These are phyloP conservation scores for Hyposoter didymator DNA, from an alignment of 2,888 invertebrate genomes.

Conservation along the genomic window DNA sequence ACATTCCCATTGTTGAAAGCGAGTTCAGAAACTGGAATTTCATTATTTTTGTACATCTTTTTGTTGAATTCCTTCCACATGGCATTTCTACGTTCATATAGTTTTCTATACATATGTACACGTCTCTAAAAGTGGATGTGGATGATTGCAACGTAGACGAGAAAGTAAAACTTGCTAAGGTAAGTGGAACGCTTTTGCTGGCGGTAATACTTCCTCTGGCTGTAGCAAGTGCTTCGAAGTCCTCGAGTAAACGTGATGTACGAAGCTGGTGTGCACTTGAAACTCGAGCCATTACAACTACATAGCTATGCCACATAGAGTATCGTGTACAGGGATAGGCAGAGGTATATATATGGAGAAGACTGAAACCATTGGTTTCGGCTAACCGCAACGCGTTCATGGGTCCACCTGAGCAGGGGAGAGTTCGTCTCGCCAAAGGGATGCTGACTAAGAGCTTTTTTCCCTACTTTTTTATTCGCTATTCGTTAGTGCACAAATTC, in stretches of 20 bases:
- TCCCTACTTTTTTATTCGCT: neutral
- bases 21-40: neutral
- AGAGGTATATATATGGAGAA: neutral
- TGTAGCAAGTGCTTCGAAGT: conserved; percentile 38
- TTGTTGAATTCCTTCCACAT: neutral
- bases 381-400: conserved; percentile 23
- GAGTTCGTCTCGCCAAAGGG: conserved; percentile 38
- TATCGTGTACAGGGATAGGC: neutral
- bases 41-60: neutral
- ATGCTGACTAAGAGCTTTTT: conserved; percentile 47
- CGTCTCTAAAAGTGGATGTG: neutral
- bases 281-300: conserved; percentile 32
- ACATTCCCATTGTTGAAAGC: too few relatives aligned
- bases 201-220: conserved; percentile 31
- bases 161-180: conserved; percentile 28
- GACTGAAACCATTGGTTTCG: conserved; percentile 10
- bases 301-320: neutral
- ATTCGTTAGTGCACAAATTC: neutral
- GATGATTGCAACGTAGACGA: conserved; percentile 17
- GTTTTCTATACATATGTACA: neutral
- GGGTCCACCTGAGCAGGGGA: conserved; percentile 11
- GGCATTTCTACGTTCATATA: neutral
- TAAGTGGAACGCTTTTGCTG: conserved; percentile 38
- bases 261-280: conserved; percentile 49
- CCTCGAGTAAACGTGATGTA: conserved; percentile 49